Percentiles rank a stretch among this genome's conserved stretches.
Evolutionary conservation across 2,888 invertebrate species (phyloP).

Genomic region (Cyclophora punctaria): DNA sequence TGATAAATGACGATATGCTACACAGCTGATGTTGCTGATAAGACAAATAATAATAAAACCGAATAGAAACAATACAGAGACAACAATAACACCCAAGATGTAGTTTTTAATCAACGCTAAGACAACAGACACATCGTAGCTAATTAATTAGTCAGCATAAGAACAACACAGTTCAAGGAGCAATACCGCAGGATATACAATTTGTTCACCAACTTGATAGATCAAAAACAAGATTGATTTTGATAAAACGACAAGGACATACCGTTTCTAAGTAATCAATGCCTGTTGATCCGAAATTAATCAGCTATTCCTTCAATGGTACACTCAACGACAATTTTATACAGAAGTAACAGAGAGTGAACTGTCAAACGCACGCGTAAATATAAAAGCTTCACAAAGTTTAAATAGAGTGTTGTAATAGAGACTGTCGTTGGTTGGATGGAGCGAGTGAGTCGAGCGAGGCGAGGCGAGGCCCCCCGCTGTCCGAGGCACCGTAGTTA

Average conservation of each 20-base stretch:
- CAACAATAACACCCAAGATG: too few relatives aligned
- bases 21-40: too few relatives aligned
- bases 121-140: slow-evolving; percentile 21
- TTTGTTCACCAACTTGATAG: not conserved
- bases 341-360: slow-evolving; percentile 39
- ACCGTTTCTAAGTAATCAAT: slow-evolving; percentile 55
- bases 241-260: slow-evolving; percentile 25
- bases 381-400: slow-evolving; percentile 53
- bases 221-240: not conserved
- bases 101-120: too few relatives aligned
- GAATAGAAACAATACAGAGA: too few relatives aligned
- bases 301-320: slow-evolving; percentile 30
- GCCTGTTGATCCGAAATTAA: slow-evolving; percentile 48
- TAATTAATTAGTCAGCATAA: not conserved
- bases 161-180: too few relatives aligned
- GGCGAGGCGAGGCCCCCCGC: slow-evolving; percentile 67
- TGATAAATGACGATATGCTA: too few relatives aligned
- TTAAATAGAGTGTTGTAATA: slow-evolving; percentile 50
- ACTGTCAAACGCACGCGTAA: slow-evolving; percentile 50
- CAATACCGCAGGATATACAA: too few relatives aligned
- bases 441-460: slow-evolving; percentile 38
- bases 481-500: slow-evolving; percentile 50
- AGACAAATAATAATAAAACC: too few relatives aligned
- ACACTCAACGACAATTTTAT: slow-evolving; percentile 41
- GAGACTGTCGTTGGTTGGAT: slow-evolving; percentile 30